These are phyloP conservation scores for Pheosia gnoma DNA, from an alignment of 2,888 invertebrate genomes.

Conservation along the genomic window DNA sequence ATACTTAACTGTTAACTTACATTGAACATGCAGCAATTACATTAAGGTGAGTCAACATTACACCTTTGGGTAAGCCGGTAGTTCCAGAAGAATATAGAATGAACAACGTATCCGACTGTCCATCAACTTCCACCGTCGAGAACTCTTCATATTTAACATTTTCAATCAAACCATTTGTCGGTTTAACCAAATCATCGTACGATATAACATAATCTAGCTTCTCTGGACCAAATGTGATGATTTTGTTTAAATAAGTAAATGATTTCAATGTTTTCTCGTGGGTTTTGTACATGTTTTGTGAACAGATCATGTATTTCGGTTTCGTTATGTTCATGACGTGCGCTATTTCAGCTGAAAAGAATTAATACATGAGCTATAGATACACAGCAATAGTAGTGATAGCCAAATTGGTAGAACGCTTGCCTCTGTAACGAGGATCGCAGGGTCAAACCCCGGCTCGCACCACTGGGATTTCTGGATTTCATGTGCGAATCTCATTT, in stretches of 20 bases:
- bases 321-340: constrained; percentile 62
- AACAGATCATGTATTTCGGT: constrained; percentile 61
- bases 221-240: constrained; percentile 58
- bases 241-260: constrained; percentile 44
- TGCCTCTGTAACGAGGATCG: too few species aligned
- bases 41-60: constrained; percentile 65
- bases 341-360: constrained; percentile 61
- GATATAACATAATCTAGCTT: constrained; percentile 35
- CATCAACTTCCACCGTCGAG: constrained; percentile 48
- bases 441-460: too few species aligned
- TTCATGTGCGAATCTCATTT: too few species aligned
- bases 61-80: constrained; percentile 71
- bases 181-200: constrained; percentile 52
- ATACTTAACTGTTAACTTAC: constrained; percentile 46
- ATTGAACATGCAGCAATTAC: constrained; percentile 42
- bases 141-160: constrained; percentile 58
- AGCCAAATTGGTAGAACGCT: too few species aligned
- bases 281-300: constrained; percentile 51
- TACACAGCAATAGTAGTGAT: too few species aligned
- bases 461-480: too few species aligned
- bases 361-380: too few species aligned
- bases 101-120: constrained; percentile 54
- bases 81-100: constrained; percentile 74
- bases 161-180: constrained; percentile 31
- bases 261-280: constrained; percentile 47